Percentiles rank a stretch among this genome's conserved stretches.
Evolutionary conservation across 2,113 vertebrate genomes (phyloP).

Genomic region (Sula dactylatra): DNA sequence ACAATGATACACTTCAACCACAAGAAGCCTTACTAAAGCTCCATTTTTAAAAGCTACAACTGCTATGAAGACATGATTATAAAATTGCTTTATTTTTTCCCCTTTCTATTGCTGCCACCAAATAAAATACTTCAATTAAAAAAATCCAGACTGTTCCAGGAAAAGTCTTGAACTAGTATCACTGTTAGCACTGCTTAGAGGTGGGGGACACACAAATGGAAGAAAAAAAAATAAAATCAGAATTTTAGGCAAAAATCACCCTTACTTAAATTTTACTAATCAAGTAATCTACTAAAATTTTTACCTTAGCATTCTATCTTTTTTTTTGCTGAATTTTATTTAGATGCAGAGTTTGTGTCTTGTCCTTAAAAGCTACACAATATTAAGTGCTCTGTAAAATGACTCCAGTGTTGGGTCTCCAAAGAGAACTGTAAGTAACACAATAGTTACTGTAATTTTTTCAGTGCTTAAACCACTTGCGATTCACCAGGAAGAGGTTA

Average conservation of each 20-base stretch:
- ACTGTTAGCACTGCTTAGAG: not conserved
- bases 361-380: not conserved
- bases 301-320: not conserved
- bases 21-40: not conserved
- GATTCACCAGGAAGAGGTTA: not conserved
- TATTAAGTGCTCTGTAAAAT: not conserved
- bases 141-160: not conserved
- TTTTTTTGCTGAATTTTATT: not conserved
- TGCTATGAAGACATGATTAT: not conserved
- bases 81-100: not conserved
- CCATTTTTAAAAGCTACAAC: slow-evolving; percentile 6
- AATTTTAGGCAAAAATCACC: not conserved
- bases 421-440: not conserved
- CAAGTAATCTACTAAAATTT: not conserved
- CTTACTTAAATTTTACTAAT: not conserved
- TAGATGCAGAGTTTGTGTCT: not conserved
- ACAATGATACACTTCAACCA: not conserved
- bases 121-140: not conserved
- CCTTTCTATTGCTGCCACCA: not conserved
- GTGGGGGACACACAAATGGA: not conserved
- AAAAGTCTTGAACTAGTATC: not conserved
- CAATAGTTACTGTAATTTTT: not conserved
- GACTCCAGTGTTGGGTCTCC: not conserved
- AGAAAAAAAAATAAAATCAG: not conserved
- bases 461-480: not conserved